These are phyloP conservation scores for Matsumurasca onukii DNA, from an alignment of 1,140 invertebrate species.

Conservation along the genomic window DNA sequence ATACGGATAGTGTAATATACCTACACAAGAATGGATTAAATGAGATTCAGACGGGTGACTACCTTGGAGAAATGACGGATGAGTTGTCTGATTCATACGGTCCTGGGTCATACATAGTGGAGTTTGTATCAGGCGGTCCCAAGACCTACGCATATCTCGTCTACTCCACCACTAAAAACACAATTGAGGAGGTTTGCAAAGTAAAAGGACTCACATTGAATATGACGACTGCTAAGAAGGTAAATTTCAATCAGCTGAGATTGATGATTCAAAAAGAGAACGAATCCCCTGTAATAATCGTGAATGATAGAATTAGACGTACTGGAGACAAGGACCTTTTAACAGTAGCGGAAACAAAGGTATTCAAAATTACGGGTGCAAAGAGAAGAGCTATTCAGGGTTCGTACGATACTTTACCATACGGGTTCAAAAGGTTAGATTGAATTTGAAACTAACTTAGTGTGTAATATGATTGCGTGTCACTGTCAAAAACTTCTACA, in stretches of 20 bases:
- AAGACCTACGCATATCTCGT: constrained; percentile 43
- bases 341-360: not conserved
- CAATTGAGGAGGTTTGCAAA: constrained; percentile 34
- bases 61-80: constrained; percentile 46
- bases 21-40: constrained; percentile 31
- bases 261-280: constrained; percentile 1
- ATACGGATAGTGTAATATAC: constrained; percentile 48
- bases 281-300: not conserved
- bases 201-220: constrained; percentile 40
- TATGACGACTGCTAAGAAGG: constrained; percentile 23
- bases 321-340: not conserved
- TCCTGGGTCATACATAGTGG: constrained; percentile 39
- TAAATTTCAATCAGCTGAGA: constrained; percentile 41
- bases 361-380: constrained; percentile 7
- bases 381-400: not conserved
- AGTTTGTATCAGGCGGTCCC: constrained; percentile 43
- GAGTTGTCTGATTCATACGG: constrained; percentile 42
- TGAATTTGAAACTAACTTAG: too few species aligned
- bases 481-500: too few species aligned
- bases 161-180: constrained; percentile 1
- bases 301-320: not conserved
- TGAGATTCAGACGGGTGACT: constrained; percentile 39
- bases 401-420: constrained; percentile 1
- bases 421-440: not conserved
- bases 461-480: too few species aligned